A percentile compares a stretch with the other conserved stretches of the same genome.
phyloP scores from a whole-genome alignment of 2,113 vertebrate species.

The Caloenas nicobarica region DNA sequence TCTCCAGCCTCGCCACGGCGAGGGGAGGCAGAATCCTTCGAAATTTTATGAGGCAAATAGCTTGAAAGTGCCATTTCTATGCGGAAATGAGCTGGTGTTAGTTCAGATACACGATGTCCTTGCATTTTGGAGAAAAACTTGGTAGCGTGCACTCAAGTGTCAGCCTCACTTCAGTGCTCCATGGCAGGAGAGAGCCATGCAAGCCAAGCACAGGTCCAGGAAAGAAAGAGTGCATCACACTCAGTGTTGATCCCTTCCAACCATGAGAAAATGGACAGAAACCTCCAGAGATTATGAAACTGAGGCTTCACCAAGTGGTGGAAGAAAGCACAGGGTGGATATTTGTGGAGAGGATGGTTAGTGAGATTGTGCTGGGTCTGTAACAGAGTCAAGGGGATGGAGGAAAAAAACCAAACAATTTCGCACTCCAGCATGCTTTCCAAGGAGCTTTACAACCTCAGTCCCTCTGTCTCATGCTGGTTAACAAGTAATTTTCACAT shows the following conservation, averaged over 20 bases:
- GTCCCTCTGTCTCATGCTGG: not conserved
- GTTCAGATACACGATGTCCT: not conserved
- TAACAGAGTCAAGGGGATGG: not conserved
- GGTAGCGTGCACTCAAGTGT: not conserved
- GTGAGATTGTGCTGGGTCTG: not conserved
- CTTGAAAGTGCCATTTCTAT: not conserved
- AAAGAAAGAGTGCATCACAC: not conserved
- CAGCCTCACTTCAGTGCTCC: not conserved
- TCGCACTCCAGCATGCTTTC: rapidly evolving
- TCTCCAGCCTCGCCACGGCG: not conserved
- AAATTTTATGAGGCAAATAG: not conserved
- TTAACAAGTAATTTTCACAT: not conserved
- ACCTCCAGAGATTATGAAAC: not conserved
- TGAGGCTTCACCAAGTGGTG: not conserved
- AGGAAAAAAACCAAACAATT: not conserved
- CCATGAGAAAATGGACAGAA: not conserved
- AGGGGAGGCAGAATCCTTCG: not conserved
- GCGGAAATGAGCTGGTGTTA: not conserved
- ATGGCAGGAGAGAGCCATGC: not conserved
- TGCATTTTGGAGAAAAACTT: not conserved
- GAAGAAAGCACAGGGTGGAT: not conserved
- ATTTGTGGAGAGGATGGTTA: not conserved
- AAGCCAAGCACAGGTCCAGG: not conserved
- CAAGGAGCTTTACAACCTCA: not conserved
- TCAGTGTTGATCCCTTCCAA: not conserved